A percentile compares a stretch with the other conserved stretches of the same genome.
phyloP scores from a whole-genome alignment of 2,888 invertebrate species.

The Ochropleura plecta region DNA sequence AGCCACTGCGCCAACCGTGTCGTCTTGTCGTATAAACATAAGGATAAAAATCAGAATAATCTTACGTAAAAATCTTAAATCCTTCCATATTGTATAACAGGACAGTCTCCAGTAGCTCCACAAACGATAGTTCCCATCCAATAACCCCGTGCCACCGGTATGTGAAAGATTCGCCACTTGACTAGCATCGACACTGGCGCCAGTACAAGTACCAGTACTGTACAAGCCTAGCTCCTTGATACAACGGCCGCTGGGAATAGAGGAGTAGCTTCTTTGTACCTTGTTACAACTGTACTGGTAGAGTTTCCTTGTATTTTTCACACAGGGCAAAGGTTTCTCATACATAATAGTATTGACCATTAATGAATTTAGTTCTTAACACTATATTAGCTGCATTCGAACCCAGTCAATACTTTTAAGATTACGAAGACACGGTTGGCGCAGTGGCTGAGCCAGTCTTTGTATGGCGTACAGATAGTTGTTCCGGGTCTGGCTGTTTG shows the following conservation, averaged over 20 bases:
- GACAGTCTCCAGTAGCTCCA: constrained; percentile 4
- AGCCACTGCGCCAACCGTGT: too few species aligned
- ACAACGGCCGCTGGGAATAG: constrained; percentile 18
- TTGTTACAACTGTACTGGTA: constrained; percentile 14
- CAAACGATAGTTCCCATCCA: constrained; percentile 42
- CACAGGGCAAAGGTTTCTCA: background rate
- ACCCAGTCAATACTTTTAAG: background rate
- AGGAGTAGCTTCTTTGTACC: constrained; percentile 14
- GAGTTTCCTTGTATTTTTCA: background rate
- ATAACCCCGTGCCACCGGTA: constrained; percentile 66
- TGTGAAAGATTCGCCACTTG: constrained; percentile 64
- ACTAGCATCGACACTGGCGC: constrained; percentile 54
- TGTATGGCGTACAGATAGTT: too few species aligned
- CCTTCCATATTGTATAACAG: background rate
- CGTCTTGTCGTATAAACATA: too few species aligned
- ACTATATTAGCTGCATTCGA: background rate
- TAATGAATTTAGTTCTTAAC: background rate
- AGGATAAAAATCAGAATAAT: background rate
- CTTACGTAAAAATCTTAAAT: background rate
- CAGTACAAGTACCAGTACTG: constrained; percentile 43
- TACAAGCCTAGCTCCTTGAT: constrained; percentile 42
- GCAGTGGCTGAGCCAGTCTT: too few species aligned
- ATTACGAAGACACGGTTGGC: too few species aligned
- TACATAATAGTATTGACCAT: background rate
- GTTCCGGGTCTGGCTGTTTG: too few species aligned